Conservation (phyloP, 2,888 invertebrate species). For the Chymomyza fuscimana region DNA sequence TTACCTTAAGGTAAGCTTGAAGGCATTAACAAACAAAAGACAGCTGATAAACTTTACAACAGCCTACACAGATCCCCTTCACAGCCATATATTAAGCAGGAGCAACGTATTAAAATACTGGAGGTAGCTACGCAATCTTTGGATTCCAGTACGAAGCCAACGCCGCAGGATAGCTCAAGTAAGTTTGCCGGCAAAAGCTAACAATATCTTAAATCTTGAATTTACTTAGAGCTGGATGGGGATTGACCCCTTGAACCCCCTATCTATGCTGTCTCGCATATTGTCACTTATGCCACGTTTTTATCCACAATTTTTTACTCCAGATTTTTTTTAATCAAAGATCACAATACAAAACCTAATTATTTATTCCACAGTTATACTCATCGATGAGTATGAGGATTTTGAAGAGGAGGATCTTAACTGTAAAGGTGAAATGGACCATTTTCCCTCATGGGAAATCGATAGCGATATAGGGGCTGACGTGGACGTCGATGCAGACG, state of each 20-base stretch:
- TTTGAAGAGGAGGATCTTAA: conserved; percentile 80
- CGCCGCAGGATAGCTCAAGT: conserved; percentile 85
- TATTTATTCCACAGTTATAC: conserved; percentile 71
- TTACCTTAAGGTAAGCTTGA: conserved; percentile 86
- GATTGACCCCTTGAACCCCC: no score
- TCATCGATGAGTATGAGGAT: conserved; percentile 80
- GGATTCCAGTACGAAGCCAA: conserved; percentile 80
- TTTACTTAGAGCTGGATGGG: no score
- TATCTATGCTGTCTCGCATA: no score
- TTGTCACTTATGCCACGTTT: no score
- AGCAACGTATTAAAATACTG: conserved; percentile 82
- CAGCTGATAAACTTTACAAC: not conserved
- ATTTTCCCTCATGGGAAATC: conserved; percentile 80
- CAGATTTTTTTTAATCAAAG: no score
- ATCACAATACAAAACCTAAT: not conserved
- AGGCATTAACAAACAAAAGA: not conserved
- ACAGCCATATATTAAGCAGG: conserved; percentile 78
- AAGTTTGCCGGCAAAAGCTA: no score
- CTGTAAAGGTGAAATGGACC: conserved; percentile 80
- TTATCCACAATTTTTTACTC: no score
- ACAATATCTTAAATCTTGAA: no score
- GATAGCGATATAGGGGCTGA: conserved; percentile 80
- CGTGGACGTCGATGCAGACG: conserved; percentile 79
- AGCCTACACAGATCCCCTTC: conserved; percentile 79
- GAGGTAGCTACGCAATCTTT: conserved; percentile 77